Evolutionary conservation across 2,888 invertebrate genomes (phyloP).

Genomic region (Listrodromus nycthemerus): DNA sequence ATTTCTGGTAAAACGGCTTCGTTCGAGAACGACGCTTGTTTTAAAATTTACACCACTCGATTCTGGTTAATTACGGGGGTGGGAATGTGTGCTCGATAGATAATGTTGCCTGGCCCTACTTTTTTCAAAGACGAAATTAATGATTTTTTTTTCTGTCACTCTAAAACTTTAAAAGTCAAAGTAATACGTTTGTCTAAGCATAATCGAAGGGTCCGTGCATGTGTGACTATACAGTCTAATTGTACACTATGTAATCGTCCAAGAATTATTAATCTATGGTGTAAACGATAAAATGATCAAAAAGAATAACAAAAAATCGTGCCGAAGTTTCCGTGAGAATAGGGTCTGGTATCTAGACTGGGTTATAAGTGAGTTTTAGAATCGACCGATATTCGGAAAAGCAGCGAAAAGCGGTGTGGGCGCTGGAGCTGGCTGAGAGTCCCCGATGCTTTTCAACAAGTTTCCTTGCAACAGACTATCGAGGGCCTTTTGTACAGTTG

Average conservation of each 20-base stretch:
- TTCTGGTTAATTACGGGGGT: slow-evolving; percentile 8
- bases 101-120: neutral
- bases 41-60: slow-evolving; percentile 16
- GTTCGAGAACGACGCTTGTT: slow-evolving; percentile 7
- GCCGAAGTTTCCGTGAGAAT: slow-evolving; percentile 22
- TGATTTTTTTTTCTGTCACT: neutral
- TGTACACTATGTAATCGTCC: slow-evolving; percentile 11
- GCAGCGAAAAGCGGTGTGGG: slow-evolving; percentile 82
- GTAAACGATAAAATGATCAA: slow-evolving; percentile 18
- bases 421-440: slow-evolving; percentile 76
- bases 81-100: slow-evolving; percentile 12
- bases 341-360: neutral
- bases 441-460: slow-evolving; percentile 86
- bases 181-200: neutral
- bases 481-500: slow-evolving; percentile 92
- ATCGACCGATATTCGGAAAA: slow-evolving; percentile 82
- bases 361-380: slow-evolving; percentile 71
- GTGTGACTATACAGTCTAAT: neutral
- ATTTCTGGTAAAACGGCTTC: slow-evolving; percentile 24
- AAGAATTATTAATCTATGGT: slow-evolving; percentile 5
- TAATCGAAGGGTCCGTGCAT: neutral
- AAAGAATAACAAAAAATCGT: slow-evolving; percentile 4
- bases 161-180: slow-evolving; percentile 4
- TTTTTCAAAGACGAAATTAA: neutral
- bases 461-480: slow-evolving; percentile 89